These are phyloP conservation scores for Cettia cetti DNA, from an alignment of 2,113 vertebrate genomes.

Conservation along the genomic window DNA sequence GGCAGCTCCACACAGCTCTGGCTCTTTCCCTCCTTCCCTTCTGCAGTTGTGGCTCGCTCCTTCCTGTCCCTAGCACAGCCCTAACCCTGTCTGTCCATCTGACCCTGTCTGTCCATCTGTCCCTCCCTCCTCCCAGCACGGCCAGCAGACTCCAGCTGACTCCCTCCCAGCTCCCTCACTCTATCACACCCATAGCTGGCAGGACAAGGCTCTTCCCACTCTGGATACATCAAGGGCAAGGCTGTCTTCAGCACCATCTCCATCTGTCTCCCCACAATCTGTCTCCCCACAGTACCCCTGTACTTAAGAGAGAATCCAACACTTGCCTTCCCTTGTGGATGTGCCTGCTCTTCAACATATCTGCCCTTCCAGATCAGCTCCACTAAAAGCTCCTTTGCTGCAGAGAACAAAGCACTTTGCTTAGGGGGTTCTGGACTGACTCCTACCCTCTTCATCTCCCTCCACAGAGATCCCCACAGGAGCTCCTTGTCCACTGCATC, in stretches of 20 bases:
- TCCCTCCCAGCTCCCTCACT: neutral
- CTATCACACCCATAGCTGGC: neutral
- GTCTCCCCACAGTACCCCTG: neutral
- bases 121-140: neutral
- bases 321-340: neutral
- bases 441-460: neutral
- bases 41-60: neutral
- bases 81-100: neutral
- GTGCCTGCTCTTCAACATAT: neutral
- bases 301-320: neutral
- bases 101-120: no score
- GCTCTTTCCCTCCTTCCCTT: neutral
- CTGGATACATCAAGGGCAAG: neutral
- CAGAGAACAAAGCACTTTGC: neutral
- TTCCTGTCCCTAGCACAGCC: neutral
- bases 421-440: neutral
- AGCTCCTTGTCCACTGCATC: neutral
- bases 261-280: no score
- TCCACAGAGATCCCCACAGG: neutral
- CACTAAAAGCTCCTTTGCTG: neutral
- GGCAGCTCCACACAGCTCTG: neutral
- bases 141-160: neutral
- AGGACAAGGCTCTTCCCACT: neutral
- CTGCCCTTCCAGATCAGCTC: neutral
- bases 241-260: neutral